phyloP scores from a whole-genome alignment of 2,797 vertebrate species.

The Geotrypetes seraphini region DNA sequence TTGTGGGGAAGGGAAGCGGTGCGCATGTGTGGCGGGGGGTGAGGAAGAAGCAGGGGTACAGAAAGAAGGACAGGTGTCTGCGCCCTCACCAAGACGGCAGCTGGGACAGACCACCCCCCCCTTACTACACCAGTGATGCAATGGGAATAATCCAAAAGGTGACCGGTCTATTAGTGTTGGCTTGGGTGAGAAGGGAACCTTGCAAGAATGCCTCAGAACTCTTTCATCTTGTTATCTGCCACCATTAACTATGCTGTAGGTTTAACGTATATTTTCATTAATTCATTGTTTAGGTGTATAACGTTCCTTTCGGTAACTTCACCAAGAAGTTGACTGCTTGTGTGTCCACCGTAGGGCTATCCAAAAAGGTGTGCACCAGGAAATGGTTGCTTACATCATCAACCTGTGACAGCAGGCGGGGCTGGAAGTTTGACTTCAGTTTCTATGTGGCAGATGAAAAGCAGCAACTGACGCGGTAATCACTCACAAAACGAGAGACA shows the following conservation, averaged over 20 bases:
- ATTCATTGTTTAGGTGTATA: constrained; percentile 83
- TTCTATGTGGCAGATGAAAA: constrained; percentile 77
- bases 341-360: constrained; percentile 85
- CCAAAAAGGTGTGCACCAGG: constrained; percentile 65
- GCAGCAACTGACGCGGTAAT: constrained; percentile 78
- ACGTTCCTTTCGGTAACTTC: constrained; percentile 86
- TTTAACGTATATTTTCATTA: constrained; percentile 66
- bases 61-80: no score
- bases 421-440: constrained; percentile 86
- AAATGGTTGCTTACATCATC: constrained; percentile 90
- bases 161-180: no score
- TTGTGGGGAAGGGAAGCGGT: no score
- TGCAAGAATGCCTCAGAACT: constrained; percentile 1
- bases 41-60: no score
- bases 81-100: no score
- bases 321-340: constrained; percentile 91
- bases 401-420: constrained; percentile 72
- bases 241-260: no score
- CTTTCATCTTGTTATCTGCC: no score
- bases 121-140: no score
- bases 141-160: no score
- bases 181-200: constrained; percentile 22
- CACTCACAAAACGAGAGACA: no score
- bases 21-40: no score
- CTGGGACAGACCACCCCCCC: no score